Evolutionary conservation across 1,140 invertebrate genomes (phyloP), one percentile per base, ranked within the genome.

Genomic region (Atta cephalotes): DNA sequence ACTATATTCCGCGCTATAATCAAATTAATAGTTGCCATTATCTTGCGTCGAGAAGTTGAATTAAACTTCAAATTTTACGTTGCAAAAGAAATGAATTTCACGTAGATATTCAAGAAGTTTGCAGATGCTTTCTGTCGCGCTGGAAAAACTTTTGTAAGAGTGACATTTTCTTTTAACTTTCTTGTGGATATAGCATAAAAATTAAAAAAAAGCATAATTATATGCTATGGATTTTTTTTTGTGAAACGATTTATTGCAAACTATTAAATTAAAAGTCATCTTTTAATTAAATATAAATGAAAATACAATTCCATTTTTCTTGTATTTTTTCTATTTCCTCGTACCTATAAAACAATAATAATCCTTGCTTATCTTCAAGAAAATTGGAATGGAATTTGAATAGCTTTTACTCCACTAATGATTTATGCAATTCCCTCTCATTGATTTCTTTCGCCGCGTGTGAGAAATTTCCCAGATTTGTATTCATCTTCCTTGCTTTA

Each of bases 51-150:
- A 51, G 39, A 76, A 76, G 70, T 49, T 62, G 70, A 65, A 84
- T 76, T 49, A 84, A 84, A 84, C 70, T 84, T 84, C 14, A 35
- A 58, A 58, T 81, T 71, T 58, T 39, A 71, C 53, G 51, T 76
- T 21, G 39, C 3, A 62, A 49, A 82, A 49, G 39, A 63, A 63
- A 49, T 76, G 70, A 84, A 84, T 84, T 84, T 18, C 56, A n/a
- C 25, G 56, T 76, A 62, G 53, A 74, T 62, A 71, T 49, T 31
- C 70, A 45, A 39, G 53, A 81, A 81, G 65, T 71, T 58, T 71
- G 65, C 51, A 58, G 68, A 12, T 82, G 56, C 28, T 76, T 35
- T 25, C 39, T 21, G 25, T 60, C 56, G 28, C 5, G 39, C 14
- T 76, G 58, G n/a, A 25, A 31, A 28, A 45, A 84, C 80, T 76